Conservation (phyloP, 1,140 invertebrate species). For the Drosophila bipectinata region DNA sequence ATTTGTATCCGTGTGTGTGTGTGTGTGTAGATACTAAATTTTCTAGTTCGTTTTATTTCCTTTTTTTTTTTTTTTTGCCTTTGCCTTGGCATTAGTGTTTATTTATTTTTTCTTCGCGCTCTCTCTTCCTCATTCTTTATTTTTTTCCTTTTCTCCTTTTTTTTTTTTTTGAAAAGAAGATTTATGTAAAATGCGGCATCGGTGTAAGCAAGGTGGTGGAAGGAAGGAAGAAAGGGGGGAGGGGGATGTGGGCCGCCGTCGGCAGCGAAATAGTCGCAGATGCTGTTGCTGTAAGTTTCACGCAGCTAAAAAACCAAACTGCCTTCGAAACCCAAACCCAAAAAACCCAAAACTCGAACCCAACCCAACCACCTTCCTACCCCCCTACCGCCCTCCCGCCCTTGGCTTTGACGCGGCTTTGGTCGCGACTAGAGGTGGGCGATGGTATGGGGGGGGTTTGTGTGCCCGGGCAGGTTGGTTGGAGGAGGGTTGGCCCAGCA, state of each 20-base stretch:
- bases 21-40: slow-evolving; percentile 79
- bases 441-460: too few relatives aligned
- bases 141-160: slow-evolving; percentile 25
- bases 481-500: slow-evolving; percentile 6
- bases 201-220: slow-evolving; percentile 11
- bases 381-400: slow-evolving; percentile 30
- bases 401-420: slow-evolving; percentile 48
- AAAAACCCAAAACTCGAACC: background rate
- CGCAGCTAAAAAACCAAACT: slow-evolving; percentile 70
- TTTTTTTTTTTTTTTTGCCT: slow-evolving; percentile 41
- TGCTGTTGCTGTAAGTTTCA: slow-evolving; percentile 78
- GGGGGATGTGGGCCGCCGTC: background rate
- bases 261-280: slow-evolving; percentile 73
- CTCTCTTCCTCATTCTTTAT: slow-evolving; percentile 21
- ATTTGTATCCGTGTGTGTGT: slow-evolving; percentile 32
- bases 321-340: slow-evolving; percentile 39
- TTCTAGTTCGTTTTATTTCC: slow-evolving; percentile 78
- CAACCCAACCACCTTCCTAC: slow-evolving; percentile 27
- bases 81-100: slow-evolving; percentile 77
- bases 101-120: slow-evolving; percentile 65
- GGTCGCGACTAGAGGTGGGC: slow-evolving; percentile 26
- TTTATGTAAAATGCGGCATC: slow-evolving; percentile 74
- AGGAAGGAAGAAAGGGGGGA: too few relatives aligned
- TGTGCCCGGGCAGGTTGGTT: background rate
- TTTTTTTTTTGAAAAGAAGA: slow-evolving; percentile 74